Conservation (phyloP, 2,888 invertebrate genomes). For the Hymenopus coronatus region DNA sequence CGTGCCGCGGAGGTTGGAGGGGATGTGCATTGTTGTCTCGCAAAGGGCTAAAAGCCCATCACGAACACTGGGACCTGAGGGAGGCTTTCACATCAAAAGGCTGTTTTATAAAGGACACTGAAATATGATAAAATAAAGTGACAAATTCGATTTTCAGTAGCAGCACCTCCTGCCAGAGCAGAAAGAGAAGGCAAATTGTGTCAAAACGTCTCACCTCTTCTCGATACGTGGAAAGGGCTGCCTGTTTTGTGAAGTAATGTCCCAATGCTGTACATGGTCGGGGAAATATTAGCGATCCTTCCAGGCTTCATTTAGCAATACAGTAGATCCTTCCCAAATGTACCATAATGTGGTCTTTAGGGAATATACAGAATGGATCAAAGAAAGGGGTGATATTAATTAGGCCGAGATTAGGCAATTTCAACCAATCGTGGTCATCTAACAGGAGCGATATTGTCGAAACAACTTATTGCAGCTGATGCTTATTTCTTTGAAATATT, state of each 20-base stretch:
- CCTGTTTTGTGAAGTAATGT: not conserved
- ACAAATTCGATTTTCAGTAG: slow-evolving; percentile 30
- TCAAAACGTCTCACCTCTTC: slow-evolving; percentile 22
- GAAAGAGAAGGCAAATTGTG: slow-evolving; percentile 25
- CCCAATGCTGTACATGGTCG: not conserved
- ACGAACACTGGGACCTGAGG: slow-evolving; percentile 8
- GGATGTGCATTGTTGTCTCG: slow-evolving; percentile 23
- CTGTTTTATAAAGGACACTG: slow-evolving; percentile 27
- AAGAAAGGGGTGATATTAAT: too few relatives aligned
- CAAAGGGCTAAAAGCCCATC: slow-evolving; percentile 30
- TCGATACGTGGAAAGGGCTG: not conserved
- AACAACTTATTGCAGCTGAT: too few relatives aligned
- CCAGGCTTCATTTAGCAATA: not conserved
- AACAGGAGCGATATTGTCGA: too few relatives aligned
- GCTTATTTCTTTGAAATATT: too few relatives aligned
- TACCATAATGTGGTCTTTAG: too few relatives aligned
- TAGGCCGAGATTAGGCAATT: too few relatives aligned
- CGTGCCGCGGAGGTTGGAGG: not conserved
- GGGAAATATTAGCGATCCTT: not conserved
- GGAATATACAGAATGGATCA: too few relatives aligned
- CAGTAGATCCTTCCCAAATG: too few relatives aligned
- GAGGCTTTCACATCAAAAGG: slow-evolving; percentile 24
- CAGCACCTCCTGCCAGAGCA: not conserved
- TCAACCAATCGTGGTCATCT: too few relatives aligned
- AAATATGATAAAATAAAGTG: slow-evolving; percentile 30